phyloP scores from a whole-genome alignment of 2,888 invertebrate species.

The Hedychridium roseum region DNA sequence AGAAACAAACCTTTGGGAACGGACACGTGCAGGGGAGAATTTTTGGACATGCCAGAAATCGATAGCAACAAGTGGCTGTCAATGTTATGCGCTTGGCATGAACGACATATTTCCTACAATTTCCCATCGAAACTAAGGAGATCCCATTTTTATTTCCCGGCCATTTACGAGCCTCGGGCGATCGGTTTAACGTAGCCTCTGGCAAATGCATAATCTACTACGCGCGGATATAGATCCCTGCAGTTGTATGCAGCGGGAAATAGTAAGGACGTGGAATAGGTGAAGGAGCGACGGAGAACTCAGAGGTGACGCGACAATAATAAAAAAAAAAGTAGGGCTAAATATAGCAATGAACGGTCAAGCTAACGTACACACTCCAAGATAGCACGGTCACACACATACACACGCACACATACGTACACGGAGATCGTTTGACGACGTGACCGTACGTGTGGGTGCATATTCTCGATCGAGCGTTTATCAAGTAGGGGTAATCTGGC shows the following conservation, averaged over 20 bases:
- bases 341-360: slow-evolving; percentile 54
- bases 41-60: slow-evolving; percentile 5
- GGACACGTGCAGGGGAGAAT: no score
- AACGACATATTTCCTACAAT: no score
- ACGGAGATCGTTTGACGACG: slow-evolving; percentile 13
- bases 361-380: slow-evolving; percentile 24
- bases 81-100: no score
- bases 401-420: slow-evolving; percentile 4
- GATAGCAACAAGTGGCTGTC: slow-evolving; percentile 39
- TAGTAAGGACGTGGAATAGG: no score
- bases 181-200: no score
- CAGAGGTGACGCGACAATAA: slow-evolving; percentile 27
- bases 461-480: slow-evolving; percentile 1
- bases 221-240: no score
- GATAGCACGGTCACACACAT: neutral
- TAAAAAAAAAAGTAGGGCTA: slow-evolving; percentile 45
- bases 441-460: slow-evolving; percentile 12
- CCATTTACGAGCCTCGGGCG: no score
- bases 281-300: slow-evolving; percentile 1
- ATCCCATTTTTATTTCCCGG: no score
- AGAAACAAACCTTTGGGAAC: no score
- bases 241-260: no score
- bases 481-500: slow-evolving; percentile 2
- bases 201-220: no score
- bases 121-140: no score